A percentile compares a stretch with the other conserved stretches of the same genome.
phyloP scores from a whole-genome alignment of 2,113 vertebrate species.

The Oreotrochilus melanogaster region DNA sequence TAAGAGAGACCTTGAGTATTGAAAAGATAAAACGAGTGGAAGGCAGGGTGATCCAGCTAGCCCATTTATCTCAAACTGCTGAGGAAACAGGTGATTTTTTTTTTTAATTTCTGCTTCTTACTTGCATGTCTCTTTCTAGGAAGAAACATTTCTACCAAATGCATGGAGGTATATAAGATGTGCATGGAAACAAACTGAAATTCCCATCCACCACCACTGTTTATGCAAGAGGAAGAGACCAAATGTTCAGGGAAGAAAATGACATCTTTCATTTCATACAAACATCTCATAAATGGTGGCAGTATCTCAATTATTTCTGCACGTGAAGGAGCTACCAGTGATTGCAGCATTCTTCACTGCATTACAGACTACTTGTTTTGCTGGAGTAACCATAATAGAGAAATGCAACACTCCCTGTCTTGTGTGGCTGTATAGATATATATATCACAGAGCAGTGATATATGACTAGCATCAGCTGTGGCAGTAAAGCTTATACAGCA shows the following conservation, averaged over 20 bases:
- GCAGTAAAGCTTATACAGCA: not conserved
- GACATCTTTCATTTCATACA: rapidly evolving
- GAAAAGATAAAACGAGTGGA: not conserved
- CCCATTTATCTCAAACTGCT: not conserved
- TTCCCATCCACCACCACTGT: not conserved
- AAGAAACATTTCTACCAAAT: not conserved
- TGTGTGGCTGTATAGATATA: not conserved
- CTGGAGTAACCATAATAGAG: constrained; percentile 4
- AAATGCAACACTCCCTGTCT: not conserved
- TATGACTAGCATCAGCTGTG: constrained; percentile 7
- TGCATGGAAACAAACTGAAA: not conserved
- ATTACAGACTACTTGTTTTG: not conserved
- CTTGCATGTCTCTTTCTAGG: not conserved
- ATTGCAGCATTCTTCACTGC: not conserved
- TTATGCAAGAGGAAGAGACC: not conserved
- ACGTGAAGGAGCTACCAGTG: rapidly evolving
- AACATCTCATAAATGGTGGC: not conserved
- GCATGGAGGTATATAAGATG: rapidly evolving
- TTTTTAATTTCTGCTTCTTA: not conserved
- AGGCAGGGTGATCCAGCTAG: not conserved
- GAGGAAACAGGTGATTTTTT: not conserved
- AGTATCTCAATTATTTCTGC: not conserved
- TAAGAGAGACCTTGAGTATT: not conserved
- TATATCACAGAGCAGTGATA: not conserved
- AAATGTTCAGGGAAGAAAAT: not conserved